phyloP scores from a whole-genome alignment of 2,797 vertebrate species.

The Calcarius lapponicus region DNA sequence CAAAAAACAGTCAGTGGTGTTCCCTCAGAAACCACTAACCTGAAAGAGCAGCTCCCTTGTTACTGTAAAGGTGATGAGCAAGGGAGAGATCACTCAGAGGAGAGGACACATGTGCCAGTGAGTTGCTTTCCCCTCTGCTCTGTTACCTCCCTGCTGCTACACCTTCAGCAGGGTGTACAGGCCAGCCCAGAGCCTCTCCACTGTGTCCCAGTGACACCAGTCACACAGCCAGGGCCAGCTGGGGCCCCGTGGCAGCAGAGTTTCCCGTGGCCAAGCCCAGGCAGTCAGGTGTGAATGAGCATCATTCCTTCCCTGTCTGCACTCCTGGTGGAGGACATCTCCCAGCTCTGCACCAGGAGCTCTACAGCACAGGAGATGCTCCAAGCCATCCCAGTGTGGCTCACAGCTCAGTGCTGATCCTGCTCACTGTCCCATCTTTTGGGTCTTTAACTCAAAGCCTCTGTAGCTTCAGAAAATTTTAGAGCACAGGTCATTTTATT shows the following conservation, averaged over 20 bases:
- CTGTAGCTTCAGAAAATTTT: neutral
- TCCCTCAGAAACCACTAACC: neutral
- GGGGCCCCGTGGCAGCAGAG: neutral
- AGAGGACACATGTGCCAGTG: accelerated
- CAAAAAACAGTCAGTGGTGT: neutral
- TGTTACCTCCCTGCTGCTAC: neutral
- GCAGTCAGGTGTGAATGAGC: neutral
- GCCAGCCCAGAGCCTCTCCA: neutral
- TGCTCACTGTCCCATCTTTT: neutral
- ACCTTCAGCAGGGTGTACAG: neutral
- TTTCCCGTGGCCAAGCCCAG: neutral
- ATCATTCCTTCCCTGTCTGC: neutral
- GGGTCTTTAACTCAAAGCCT: neutral
- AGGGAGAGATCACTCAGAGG: neutral
- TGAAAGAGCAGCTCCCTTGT: neutral
- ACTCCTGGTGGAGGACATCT: accelerated
- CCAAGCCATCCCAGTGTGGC: neutral
- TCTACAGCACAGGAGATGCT: neutral
- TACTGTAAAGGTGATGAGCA: neutral
- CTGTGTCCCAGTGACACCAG: neutral
- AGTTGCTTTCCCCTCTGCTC: neutral
- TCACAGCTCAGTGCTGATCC: neutral
- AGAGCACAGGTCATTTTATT: neutral
- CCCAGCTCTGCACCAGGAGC: neutral
- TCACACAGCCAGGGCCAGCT: neutral